A percentile compares a stretch with the other conserved stretches of the same genome.
Conservation (phyloP, 2,888 invertebrate species). For the Tanypteryx hageni region DNA sequence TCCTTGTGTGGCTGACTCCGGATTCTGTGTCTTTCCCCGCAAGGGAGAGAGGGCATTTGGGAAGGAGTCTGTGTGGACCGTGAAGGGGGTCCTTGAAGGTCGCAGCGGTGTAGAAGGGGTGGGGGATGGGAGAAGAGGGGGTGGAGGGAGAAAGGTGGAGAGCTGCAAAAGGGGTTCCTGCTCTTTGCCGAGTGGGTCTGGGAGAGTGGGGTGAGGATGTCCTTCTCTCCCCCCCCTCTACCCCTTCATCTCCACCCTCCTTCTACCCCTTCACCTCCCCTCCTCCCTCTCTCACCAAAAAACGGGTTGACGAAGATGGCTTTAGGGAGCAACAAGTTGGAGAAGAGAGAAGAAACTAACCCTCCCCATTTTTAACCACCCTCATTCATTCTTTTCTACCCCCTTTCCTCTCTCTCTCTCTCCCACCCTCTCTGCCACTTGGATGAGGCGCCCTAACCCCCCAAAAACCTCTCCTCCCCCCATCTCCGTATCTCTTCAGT, state of each 20-base stretch:
- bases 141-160: not conserved
- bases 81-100: not conserved
- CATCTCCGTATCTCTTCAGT: not conserved
- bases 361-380: not conserved
- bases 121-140: not conserved
- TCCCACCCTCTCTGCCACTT: no score
- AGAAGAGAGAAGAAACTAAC: not conserved
- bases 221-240: not conserved
- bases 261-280: not conserved
- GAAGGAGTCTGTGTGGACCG: not conserved
- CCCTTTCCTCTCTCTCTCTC: not conserved
- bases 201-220: not conserved
- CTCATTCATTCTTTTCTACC: not conserved
- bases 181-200: not conserved
- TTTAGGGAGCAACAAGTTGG: constrained; percentile 55
- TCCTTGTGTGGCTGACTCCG: not conserved
- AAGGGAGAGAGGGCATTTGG: not conserved
- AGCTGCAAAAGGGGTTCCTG: not conserved
- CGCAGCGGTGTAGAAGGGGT: not conserved
- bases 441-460: not conserved
- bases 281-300: not conserved
- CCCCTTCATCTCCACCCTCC: not conserved
- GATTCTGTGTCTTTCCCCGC: not conserved
- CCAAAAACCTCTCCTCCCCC: not conserved
- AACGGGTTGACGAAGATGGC: constrained; percentile 46